Base-by-base conservation (phyloP, 2,113 vertebrate genomes). In the Forbesichthys papilliferus region DNA sequence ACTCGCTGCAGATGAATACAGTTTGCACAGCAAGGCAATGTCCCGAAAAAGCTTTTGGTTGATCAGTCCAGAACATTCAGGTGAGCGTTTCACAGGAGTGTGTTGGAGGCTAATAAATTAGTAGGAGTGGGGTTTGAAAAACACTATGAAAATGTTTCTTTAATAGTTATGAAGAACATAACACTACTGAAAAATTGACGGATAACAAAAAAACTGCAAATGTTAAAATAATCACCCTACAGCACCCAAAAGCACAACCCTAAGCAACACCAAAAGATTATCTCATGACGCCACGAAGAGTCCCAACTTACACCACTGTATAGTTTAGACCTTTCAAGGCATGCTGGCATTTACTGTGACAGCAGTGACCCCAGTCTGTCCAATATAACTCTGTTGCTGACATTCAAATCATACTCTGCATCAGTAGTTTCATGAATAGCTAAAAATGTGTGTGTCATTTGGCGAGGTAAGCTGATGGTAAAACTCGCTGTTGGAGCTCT, bases 1-100 rank as follows among this genome's bases (percentile, higher is more conserved):
- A 73, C 69, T 68, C 56, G 14, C 6, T 20, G 51, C 64, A 80
- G 81, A 86, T 84, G 84, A 82, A 89, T 86, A 81, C 18, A 57
- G 53, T 66, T 67, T 59, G 64, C 69, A 34, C 57, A 62, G 69
- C 56, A 78, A 81, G 42, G 60, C 69, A 56, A 73, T 75, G 51
- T 68, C 70, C 64, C 71, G 61, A 36, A 84, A 76, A 51, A 83
- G 48, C 53, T 27, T 73, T 84, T 81, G 84, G 80, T 60, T 78
- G 80, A 78, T 72, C 61, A 73, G 73, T 82, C 84, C 66, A 33
- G 74, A 52, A 14, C 52, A 20, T 16, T 18, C n/a, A 14, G 53
- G n/a, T 18, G 11, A 66, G 14, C 13, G 51, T 66, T 34, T 66
- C 46, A 54, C 34, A 48, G 49, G 46, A 60, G 27, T 60, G 12